Percentiles rank a stretch among this genome's conserved stretches.
phyloP scores from a whole-genome alignment of 2,888 invertebrate genomes.

The Troglohyphantes excavatus region DNA sequence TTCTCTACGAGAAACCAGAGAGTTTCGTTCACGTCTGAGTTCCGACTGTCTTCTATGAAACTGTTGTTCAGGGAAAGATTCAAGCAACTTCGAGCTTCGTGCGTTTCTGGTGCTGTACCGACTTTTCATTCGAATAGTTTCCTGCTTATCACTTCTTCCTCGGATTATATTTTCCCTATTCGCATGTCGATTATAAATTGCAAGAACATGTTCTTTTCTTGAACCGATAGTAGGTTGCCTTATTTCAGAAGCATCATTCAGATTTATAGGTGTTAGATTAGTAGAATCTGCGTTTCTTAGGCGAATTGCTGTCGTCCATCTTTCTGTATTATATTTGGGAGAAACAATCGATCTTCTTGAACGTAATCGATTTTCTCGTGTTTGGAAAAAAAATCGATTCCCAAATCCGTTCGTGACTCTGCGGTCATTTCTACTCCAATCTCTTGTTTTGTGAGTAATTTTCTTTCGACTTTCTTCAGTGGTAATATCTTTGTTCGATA shows the following conservation, averaged over 20 bases:
- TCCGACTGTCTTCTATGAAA: background rate
- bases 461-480: too few relatives aligned
- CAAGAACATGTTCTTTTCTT: background rate
- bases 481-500: too few relatives aligned
- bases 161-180: background rate
- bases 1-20: conserved; percentile 18
- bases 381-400: background rate
- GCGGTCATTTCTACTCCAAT: background rate
- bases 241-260: background rate
- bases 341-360: background rate
- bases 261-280: too few relatives aligned
- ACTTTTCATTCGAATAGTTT: background rate
- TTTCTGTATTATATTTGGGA: background rate
- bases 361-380: background rate
- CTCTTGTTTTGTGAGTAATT: background rate
- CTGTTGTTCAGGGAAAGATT: background rate
- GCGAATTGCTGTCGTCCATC: background rate
- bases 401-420: background rate
- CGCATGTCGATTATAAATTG: background rate
- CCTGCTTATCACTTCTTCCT: background rate
- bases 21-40: conserved; percentile 3
- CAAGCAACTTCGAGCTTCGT: background rate
- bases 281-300: background rate
- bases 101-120: background rate
- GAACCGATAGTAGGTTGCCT: background rate